Percentiles rank a stretch among this genome's conserved stretches.
These are phyloP conservation scores for Actenoides hombroni DNA, from an alignment of 2,113 vertebrate genomes.

Conservation along the genomic window DNA sequence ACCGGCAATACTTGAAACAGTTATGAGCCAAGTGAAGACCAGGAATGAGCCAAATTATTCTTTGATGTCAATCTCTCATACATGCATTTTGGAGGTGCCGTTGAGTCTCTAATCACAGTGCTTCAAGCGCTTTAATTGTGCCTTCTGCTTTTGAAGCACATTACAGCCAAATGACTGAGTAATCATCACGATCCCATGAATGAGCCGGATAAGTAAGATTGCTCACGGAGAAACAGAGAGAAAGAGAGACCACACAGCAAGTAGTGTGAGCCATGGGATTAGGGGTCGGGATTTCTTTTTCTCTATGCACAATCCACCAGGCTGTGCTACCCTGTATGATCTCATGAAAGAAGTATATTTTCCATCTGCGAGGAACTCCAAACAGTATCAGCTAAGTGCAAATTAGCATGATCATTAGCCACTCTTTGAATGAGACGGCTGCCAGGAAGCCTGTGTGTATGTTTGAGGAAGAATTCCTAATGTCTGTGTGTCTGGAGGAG, in stretches of 20 bases:
- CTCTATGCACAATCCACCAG: neutral
- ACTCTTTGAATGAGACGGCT: conserved; percentile 10
- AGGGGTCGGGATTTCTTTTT: conserved; percentile 15
- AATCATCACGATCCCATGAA: conserved; percentile 8
- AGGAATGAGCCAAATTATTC: neutral
- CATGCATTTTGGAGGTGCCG: neutral
- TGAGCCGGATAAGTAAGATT: neutral
- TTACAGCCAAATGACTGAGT: neutral
- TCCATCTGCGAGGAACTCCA: conserved; percentile 37
- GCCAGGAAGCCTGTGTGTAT: conserved; percentile 43
- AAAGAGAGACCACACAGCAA: conserved; percentile 57
- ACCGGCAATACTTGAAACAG: neutral
- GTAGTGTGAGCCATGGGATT: conserved; percentile 17
- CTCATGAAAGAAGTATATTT: conserved; percentile 53
- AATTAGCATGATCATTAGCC: conserved; percentile 43
- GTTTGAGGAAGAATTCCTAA: conserved; percentile 48
- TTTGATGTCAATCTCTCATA: neutral
- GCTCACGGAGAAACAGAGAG: neutral
- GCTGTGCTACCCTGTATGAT: neutral
- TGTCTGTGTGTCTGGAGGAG: conserved; percentile 54
- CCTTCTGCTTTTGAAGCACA: neutral
- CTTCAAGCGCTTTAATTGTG: neutral
- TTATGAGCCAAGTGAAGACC: neutral
- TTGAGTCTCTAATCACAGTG: neutral
- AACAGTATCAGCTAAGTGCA: conserved; percentile 38